Evolutionary conservation across 2,797 vertebrate genomes (phyloP), one percentile per base, ranked within the genome.

Genomic region (Gymnodraco acuticeps): DNA sequence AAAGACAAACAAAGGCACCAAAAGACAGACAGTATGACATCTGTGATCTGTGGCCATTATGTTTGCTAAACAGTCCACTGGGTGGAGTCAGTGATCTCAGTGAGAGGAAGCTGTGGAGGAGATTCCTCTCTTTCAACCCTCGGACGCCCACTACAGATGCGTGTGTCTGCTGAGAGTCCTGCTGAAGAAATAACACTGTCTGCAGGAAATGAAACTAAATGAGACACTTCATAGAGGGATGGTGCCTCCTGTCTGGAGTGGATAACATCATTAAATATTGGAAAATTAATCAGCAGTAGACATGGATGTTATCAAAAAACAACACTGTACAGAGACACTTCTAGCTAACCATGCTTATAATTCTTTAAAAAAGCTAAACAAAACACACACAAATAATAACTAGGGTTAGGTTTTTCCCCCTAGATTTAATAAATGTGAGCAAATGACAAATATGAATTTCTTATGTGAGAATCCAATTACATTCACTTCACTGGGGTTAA

Each of bases 181-280:
- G 60, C 14, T 16, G 15, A 65, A 70, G 64, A 86, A 70, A 88
- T 88, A 62, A 85, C 23, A 54, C 62, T 71, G 33, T 7, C 20
- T 50, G 64, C 75, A 89, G 89, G 80, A 91, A 91, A 90, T 88
- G 17, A 84, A 82, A 80, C 75, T 71, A 70, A 75, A 82, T 84
- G 77, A 90, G 80, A 77, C 70, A 72, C 56, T 82, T 69, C 50
- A 82, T 80, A 45, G 64, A 77, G 58, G 70, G 64, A 47, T 38
- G 52, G 66, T 23, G 56, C 69, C 47, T 78, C 31, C 67, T 72
- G 74, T 80, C 78, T 88, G 72, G 20, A 84, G 81, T 70, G 59
- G 87, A 73, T 81, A 76, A 74, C 70, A 64, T 85, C 46, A 87
- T 89, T 77, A 76, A 81, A 71, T 79, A 83, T 54, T 73, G 41